Evolutionary conservation across 2,888 invertebrate species (phyloP).

Genomic region (Hypselothyrea guttata): DNA sequence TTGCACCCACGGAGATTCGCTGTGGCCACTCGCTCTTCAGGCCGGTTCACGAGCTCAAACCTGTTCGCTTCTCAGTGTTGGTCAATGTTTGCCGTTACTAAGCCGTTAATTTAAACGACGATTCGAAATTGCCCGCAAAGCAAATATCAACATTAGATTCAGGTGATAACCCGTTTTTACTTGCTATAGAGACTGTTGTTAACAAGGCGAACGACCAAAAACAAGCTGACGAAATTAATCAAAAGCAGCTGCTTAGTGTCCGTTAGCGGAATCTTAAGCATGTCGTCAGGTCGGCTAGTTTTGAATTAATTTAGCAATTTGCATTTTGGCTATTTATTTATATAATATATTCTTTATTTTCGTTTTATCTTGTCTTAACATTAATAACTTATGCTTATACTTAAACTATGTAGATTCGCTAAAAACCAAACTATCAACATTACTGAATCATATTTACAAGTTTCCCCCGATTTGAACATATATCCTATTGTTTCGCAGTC

Average conservation of each 20-base stretch:
- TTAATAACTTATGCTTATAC: constrained; percentile 65
- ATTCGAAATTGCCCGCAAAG: too few species aligned
- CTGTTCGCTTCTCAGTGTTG: too few species aligned
- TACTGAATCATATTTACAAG: constrained; percentile 37
- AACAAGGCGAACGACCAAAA: constrained; percentile 52
- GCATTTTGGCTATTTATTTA: constrained; percentile 25
- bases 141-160: too few species aligned
- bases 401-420: constrained; percentile 31
- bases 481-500: constrained; percentile 29
- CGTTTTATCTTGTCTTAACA: constrained; percentile 62
- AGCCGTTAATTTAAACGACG: too few species aligned
- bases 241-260: constrained; percentile 38
- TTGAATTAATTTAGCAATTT: constrained; percentile 45
- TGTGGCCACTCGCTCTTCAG: too few species aligned
- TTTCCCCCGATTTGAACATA: too few species aligned
- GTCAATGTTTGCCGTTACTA: too few species aligned
- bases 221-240: constrained; percentile 68
- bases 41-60: too few species aligned
- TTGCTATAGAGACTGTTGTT: too few species aligned
- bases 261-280: constrained; percentile 40
- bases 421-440: constrained; percentile 33
- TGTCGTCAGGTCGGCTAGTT: constrained; percentile 43
- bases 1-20: too few species aligned
- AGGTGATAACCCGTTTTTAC: too few species aligned
- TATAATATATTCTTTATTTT: constrained; percentile 25